A percentile compares a stretch with the other conserved stretches of the same genome.
These are phyloP conservation scores for Ctenicera cuprea DNA, from an alignment of 2,888 invertebrate species.

Conservation along the genomic window DNA sequence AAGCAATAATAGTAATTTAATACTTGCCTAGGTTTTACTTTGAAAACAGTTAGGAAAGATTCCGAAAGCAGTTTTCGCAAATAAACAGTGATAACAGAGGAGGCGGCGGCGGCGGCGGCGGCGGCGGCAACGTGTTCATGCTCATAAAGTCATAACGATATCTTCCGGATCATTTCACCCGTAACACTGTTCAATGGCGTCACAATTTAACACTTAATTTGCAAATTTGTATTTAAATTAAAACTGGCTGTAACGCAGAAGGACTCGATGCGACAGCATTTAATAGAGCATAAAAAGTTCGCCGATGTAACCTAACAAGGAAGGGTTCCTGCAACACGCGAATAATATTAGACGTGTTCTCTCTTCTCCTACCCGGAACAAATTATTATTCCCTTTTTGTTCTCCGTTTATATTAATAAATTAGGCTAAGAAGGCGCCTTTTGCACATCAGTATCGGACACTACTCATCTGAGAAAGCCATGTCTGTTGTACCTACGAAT, in stretches of 20 bases:
- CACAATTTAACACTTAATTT: slow-evolving; percentile 62
- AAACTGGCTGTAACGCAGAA: slow-evolving; percentile 55
- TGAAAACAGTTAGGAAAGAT: not conserved
- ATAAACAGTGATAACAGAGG: too few species aligned
- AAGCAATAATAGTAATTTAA: not conserved
- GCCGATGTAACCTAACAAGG: slow-evolving; percentile 7
- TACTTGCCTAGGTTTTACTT: not conserved
- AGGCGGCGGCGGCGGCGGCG: too few species aligned
- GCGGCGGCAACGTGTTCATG: slow-evolving; percentile 36
- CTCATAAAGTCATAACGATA: slow-evolving; percentile 59
- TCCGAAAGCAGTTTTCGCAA: too few species aligned
- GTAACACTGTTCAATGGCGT: slow-evolving; percentile 58
- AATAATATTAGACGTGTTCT: too few species aligned
- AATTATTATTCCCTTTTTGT: slow-evolving; percentile 43
- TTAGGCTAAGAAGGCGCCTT: slow-evolving; percentile 34
- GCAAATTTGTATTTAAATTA: slow-evolving; percentile 63
- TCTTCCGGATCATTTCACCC: slow-evolving; percentile 58
- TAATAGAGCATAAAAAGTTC: slow-evolving; percentile 46
- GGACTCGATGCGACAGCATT: slow-evolving; percentile 50
- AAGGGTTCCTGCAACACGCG: slow-evolving; percentile 37
- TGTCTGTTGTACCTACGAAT: too few species aligned
- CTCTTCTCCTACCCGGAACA: slow-evolving; percentile 37
- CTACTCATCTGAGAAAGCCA: too few species aligned
- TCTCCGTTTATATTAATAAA: slow-evolving; percentile 44
- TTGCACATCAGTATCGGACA: not conserved